Conservation (phyloP, 2,113 vertebrate species). For the Amblyopsis rosae region DNA sequence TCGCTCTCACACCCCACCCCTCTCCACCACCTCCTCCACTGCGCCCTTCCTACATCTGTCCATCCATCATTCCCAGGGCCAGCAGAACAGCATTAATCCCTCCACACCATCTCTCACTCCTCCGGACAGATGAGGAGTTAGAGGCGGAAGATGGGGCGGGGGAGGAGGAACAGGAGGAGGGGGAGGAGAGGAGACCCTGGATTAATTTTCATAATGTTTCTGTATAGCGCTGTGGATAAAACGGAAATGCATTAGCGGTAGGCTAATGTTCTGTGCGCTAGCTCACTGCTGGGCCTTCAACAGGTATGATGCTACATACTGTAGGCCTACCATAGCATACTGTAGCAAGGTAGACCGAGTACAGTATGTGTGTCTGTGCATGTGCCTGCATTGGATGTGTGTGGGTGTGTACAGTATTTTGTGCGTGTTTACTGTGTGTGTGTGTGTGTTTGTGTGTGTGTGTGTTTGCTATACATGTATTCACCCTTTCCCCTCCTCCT, state of each 20-base stretch:
- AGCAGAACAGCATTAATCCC: slow-evolving; percentile 80
- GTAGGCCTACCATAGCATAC: background rate
- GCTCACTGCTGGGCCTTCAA: slow-evolving; percentile 20
- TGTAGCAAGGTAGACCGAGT: background rate
- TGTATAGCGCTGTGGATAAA: slow-evolving; percentile 36
- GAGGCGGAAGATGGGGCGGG: background rate
- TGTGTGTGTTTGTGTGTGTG: slow-evolving; percentile 2
- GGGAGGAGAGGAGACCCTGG: slow-evolving; percentile 49
- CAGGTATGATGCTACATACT: slow-evolving; percentile 38
- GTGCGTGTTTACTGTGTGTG: slow-evolving; percentile 15
- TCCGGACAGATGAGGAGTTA: slow-evolving; percentile 70
- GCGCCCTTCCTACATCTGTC: slow-evolving; percentile 75
- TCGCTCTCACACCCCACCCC: slow-evolving; percentile 34
- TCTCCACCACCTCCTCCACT: slow-evolving; percentile 49
- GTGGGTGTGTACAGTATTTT: background rate
- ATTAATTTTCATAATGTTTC: slow-evolving; percentile 78
- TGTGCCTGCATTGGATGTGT: background rate
- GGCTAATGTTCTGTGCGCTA: slow-evolving; percentile 51
- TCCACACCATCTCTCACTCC: slow-evolving; percentile 76
- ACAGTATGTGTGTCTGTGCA: slow-evolving; percentile 2
- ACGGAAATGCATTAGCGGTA: slow-evolving; percentile 20
- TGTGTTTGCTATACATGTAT: background rate
- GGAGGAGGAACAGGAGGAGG: slow-evolving; percentile 25
- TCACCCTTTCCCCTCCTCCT: too few relatives aligned
- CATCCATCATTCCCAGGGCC: slow-evolving; percentile 80